phyloP scores from a whole-genome alignment of 2,888 invertebrate genomes.

The Penaeus monodon region DNA sequence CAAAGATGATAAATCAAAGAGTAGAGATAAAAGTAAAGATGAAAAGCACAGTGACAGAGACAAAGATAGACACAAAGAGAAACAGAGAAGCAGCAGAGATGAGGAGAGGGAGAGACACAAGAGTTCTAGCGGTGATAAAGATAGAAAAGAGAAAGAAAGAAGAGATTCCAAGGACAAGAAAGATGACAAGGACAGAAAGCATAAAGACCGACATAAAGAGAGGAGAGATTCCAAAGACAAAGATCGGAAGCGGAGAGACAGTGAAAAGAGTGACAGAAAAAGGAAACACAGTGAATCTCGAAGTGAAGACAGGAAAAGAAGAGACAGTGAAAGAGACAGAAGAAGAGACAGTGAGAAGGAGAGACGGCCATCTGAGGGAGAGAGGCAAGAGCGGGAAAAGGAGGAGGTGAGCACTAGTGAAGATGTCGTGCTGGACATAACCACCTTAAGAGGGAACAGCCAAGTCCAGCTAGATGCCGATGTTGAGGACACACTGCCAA shows the following conservation, averaged over 20 bases:
- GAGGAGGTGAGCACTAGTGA: slow-evolving; percentile 36
- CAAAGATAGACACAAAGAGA: slow-evolving; percentile 16
- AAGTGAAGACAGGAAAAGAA: slow-evolving; percentile 39
- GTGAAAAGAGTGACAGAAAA: slow-evolving; percentile 39
- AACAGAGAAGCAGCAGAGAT: slow-evolving; percentile 16
- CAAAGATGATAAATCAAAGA: slow-evolving; percentile 39
- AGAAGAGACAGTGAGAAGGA: slow-evolving; percentile 11
- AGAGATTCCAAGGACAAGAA: slow-evolving; percentile 1
- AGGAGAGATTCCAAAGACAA: slow-evolving; percentile 5
- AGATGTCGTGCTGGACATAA: slow-evolving; percentile 36
- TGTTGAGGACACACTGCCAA: slow-evolving; percentile 44
- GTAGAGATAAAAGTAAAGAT: slow-evolving; percentile 2
- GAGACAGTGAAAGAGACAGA: slow-evolving; percentile 31
- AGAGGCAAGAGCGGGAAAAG: slow-evolving; percentile 29
- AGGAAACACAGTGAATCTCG: slow-evolving; percentile 44
- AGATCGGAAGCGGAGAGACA: slow-evolving; percentile 41
- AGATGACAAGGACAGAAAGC: slow-evolving; percentile 1
- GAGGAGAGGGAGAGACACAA: slow-evolving; percentile 15
- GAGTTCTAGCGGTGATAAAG: slow-evolving; percentile 26
- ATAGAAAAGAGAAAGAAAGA: slow-evolving; percentile 13
- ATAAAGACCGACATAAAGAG: slow-evolving; percentile 25
- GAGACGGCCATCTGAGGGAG: slow-evolving; percentile 21
- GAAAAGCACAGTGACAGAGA: slow-evolving; percentile 31
- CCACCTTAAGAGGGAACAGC: neutral
- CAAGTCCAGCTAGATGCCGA: slow-evolving; percentile 11